Evolutionary conservation across 2,888 invertebrate species (phyloP).

Genomic region (Calameuta filiformis): DNA sequence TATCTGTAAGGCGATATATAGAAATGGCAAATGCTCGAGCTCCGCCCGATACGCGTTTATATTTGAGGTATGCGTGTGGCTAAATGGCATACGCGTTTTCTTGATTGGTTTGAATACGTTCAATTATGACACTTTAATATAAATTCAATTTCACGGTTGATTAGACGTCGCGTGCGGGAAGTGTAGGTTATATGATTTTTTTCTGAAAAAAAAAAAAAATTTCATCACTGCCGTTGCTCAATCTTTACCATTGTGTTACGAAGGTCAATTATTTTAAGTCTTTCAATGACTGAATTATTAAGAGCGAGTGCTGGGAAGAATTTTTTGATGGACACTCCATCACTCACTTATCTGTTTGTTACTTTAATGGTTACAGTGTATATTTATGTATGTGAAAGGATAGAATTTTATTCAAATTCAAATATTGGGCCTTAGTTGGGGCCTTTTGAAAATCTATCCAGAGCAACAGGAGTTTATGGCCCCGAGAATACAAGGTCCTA

Average conservation of each 20-base stretch:
- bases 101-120: neutral
- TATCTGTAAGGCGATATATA: neutral
- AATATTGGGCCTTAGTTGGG: neutral
- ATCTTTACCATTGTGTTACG: neutral
- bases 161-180: neutral
- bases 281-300: neutral
- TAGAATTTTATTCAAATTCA: neutral
- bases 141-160: conserved; percentile 4
- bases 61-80: neutral
- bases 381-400: neutral
- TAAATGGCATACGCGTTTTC: neutral
- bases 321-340: neutral
- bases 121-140: conserved; percentile 4
- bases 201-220: neutral
- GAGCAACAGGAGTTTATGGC: neutral
- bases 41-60: neutral
- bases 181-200: neutral
- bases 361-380: neutral
- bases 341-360: neutral
- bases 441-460: neutral
- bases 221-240: neutral
- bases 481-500: neutral
- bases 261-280: neutral
- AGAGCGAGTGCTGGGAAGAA: neutral
- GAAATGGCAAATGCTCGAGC: neutral